Percentiles rank a stretch among this genome's conserved stretches.
These are phyloP conservation scores for Fratercula arctica DNA, from an alignment of 2,797 vertebrate genomes.

Conservation along the genomic window DNA sequence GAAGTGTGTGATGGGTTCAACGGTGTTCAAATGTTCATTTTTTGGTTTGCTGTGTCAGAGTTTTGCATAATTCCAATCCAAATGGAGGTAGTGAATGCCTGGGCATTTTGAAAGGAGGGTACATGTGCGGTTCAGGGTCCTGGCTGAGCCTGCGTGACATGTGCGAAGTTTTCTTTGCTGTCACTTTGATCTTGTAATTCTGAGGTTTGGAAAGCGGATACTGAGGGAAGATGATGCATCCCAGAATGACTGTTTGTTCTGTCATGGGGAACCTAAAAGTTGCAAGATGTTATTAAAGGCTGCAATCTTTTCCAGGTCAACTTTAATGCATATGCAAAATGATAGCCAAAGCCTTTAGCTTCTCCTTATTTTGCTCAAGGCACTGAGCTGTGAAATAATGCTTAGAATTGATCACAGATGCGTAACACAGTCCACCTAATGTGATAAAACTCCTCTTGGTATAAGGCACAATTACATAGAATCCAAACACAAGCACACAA, in stretches of 20 bases:
- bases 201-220: slow-evolving; percentile 8
- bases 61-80: not conserved
- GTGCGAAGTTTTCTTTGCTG: not conserved
- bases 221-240: not conserved
- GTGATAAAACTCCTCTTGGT: slow-evolving; percentile 26
- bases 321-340: not conserved
- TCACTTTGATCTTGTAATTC: not conserved
- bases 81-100: not conserved
- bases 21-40: not conserved
- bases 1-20: not conserved
- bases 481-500: not conserved
- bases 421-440: not conserved
- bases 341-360: slow-evolving; percentile 28
- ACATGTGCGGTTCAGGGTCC: not conserved
- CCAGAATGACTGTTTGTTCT: not conserved
- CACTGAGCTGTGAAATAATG: slow-evolving; percentile 61
- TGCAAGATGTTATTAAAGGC: slow-evolving; percentile 1
- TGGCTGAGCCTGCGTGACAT: not conserved
- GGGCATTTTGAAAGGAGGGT: not conserved
- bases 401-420: slow-evolving; percentile 28
- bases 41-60: not conserved
- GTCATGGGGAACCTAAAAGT: not conserved
- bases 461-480: not conserved
- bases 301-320: not conserved
- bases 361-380: slow-evolving; percentile 40